A percentile compares a stretch with the other conserved stretches of the same genome.
Evolutionary conservation across 92 coral and sea anemone species (phyloP).

Genomic region (Epizoanthus illoricatus): DNA sequence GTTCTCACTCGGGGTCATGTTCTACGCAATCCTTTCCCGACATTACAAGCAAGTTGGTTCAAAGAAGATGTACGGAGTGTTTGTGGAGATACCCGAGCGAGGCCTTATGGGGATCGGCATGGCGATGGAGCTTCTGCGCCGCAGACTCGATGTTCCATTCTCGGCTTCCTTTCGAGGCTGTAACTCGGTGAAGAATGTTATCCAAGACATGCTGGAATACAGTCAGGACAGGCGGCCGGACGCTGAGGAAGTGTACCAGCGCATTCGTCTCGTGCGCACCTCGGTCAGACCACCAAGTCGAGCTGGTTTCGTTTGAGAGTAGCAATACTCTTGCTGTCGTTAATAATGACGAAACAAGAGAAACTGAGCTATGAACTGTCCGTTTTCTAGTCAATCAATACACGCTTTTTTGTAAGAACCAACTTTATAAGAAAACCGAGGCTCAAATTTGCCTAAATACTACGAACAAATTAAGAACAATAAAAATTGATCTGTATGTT

Average conservation of each 20-base stretch:
- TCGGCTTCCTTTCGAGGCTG: slow-evolving; percentile 35
- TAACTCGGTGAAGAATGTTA: not conserved
- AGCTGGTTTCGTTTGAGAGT: not conserved
- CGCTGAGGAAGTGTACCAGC: slow-evolving; percentile 9
- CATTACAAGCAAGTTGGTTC: slow-evolving; percentile 7
- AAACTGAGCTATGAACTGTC: too few relatives aligned
- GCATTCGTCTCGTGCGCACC: not conserved
- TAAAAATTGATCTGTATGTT: too few relatives aligned
- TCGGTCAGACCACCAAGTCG: not conserved
- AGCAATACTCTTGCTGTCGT: not conserved
- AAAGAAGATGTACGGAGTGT: slow-evolving; percentile 43
- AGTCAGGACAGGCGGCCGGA: not conserved
- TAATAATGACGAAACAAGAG: too few relatives aligned
- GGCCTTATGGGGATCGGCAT: slow-evolving; percentile 31
- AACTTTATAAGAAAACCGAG: too few relatives aligned
- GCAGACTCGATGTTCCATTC: slow-evolving; percentile 31
- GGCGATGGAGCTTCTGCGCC: slow-evolving; percentile 13
- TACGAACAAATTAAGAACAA: too few relatives aligned
- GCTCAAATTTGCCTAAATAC: too few relatives aligned
- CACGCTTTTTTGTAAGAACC: too few relatives aligned
- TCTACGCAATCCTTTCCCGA: slow-evolving; percentile 54
- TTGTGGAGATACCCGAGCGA: slow-evolving; percentile 21
- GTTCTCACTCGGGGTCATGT: slow-evolving; percentile 53
- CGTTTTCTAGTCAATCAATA: too few relatives aligned
- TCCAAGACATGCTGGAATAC: slow-evolving; percentile 26